Evolutionary conservation across 2,888 invertebrate species (phyloP).

Genomic region (Itoplectis maculator): DNA sequence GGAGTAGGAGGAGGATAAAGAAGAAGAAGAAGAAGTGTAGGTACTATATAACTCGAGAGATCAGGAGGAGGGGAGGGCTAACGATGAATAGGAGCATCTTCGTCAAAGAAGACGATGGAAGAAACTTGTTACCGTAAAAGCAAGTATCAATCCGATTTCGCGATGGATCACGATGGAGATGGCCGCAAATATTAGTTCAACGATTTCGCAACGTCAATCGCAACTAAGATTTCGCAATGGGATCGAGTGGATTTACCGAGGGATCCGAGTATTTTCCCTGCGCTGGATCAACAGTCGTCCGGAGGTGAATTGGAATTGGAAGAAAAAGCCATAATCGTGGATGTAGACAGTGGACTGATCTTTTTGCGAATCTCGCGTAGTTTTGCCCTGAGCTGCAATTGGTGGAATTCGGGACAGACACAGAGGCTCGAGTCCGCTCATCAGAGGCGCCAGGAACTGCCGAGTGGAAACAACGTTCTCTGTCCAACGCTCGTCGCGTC

Average conservation of each 20-base stretch:
- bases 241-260: neutral
- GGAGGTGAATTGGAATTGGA: no score
- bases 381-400: neutral
- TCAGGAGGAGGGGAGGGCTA: conserved; percentile 12
- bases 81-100: conserved; percentile 32
- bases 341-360: no score
- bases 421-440: conserved; percentile 4
- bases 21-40: no score
- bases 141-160: conserved; percentile 9
- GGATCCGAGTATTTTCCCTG: neutral
- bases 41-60: conserved; percentile 39
- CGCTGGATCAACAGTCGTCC: neutral
- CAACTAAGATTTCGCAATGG: neutral
- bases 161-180: conserved; percentile 32
- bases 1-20: no score
- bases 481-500: conserved; percentile 35
- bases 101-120: conserved; percentile 17
- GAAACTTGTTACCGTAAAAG: conserved; percentile 41
- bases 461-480: conserved; percentile 50
- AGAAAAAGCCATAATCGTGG: no score
- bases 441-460: conserved; percentile 16
- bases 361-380: neutral
- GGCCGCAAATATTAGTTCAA: conserved; percentile 31
- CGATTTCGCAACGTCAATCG: conserved; percentile 4
- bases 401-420: neutral